Evolutionary conservation across 2,113 vertebrate species (phyloP).

Genomic region (Mormyrus iriodes): DNA sequence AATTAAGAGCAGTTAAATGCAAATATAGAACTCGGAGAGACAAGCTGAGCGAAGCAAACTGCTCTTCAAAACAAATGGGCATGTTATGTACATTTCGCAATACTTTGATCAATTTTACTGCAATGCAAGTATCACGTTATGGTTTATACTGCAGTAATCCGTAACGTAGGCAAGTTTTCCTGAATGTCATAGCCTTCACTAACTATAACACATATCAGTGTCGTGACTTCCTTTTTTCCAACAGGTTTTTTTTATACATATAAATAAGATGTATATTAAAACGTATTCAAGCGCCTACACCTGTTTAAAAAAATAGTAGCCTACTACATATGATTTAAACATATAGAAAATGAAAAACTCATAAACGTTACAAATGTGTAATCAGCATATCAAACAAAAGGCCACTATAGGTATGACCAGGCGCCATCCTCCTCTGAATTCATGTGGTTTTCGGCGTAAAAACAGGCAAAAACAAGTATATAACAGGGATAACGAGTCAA

Average conservation of each 20-base stretch:
- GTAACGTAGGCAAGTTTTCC: not conserved
- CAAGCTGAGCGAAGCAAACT: not conserved
- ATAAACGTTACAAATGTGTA: not conserved
- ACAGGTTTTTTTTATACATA: not conserved
- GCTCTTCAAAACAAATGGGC: not conserved
- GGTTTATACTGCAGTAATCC: not conserved
- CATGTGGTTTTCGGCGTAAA: not conserved
- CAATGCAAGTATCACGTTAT: not conserved
- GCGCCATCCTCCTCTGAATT: not conserved
- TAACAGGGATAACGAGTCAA: not conserved
- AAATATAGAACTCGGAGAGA: not conserved
- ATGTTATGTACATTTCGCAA: not conserved
- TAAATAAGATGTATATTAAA: conserved; percentile 5
- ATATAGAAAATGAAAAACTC: not conserved
- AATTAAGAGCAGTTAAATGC: not conserved
- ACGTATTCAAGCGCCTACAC: not conserved
- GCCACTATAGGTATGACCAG: conserved; percentile 14
- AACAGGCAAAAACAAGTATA: not conserved
- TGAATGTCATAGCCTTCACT: not conserved
- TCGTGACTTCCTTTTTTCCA: not conserved
- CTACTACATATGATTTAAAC: not conserved
- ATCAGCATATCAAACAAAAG: conserved; percentile 7
- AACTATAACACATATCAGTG: not conserved
- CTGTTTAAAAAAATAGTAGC: conserved; percentile 1
- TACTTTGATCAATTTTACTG: not conserved